Base-by-base conservation (phyloP, 1,140 invertebrate genomes). In the Magallana ariakensis region DNA sequence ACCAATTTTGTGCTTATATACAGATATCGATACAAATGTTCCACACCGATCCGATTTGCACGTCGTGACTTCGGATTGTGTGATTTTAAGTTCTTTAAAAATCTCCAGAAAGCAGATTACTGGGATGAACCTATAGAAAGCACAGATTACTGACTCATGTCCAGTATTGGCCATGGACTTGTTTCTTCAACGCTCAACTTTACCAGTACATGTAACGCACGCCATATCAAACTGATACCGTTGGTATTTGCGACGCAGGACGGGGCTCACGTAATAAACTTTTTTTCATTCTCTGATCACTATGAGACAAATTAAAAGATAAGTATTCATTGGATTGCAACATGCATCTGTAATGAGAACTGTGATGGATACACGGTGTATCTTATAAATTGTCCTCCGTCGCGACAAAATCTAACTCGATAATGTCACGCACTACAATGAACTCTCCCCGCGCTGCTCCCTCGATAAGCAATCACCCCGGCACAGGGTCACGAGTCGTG, bases 311-410 rank as follows among this genome's bases (percentile, higher is more conserved):
- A 62, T 62, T 11, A 13, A 26, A 11, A 75, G 22, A 70, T 70
- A 70, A 26, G 22, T 75, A 33, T 33, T 19, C 22, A 75, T 26
- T 75, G 22, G 66, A 75, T 75, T 13, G 58, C n/a, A 60, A 60
- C 13, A 60, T 60, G 58, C 58, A 60, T 13, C n/a, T 11, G 66
- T 26, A 75, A 75, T 75, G 22, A 26, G 19, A 75, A 9, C 33
- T 75, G 33, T 75, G 22, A 26, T 75, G 33, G 26, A 75, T 75
- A 26, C 66, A 75, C 15, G 66, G 66, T 75, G 22, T 75, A 75
- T 75, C 66, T 75, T 75, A 75, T 75, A 75, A 75, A 26, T 75
- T 75, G 66, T 75, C 66, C 66, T 75, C 66, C 22, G 66, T 75
- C 66, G 66, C 66, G 66, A 75, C 66, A 75, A 75, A 75, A 75